These are phyloP conservation scores for Chalcis sispes DNA, from an alignment of 2,888 invertebrate genomes.

Conservation along the genomic window DNA sequence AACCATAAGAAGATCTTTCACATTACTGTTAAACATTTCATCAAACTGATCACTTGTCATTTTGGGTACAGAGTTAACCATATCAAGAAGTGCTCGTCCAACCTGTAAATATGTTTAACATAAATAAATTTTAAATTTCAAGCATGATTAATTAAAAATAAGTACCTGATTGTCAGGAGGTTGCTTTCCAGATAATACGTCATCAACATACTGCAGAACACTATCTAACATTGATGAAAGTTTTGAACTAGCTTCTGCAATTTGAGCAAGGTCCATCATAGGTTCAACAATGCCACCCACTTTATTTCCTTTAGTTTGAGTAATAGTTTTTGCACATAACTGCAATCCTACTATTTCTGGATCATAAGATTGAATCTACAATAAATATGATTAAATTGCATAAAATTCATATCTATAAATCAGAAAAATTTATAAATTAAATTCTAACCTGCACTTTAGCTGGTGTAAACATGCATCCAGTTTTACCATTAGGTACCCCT, in stretches of 20 bases:
- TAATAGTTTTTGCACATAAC: constrained; percentile 88
- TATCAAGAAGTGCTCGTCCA: constrained; percentile 92
- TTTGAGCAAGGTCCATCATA: constrained; percentile 86
- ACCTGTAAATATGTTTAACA: constrained; percentile 72
- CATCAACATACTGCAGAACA: constrained; percentile 92
- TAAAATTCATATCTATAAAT: too few relatives aligned
- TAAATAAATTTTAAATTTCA: not conserved
- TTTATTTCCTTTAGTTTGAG: constrained; percentile 65
- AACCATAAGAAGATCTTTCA: constrained; percentile 98
- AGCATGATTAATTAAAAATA: not conserved
- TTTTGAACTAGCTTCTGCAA: constrained; percentile 89
- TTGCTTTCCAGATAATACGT: constrained; percentile 88
- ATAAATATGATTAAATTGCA: constrained; percentile 1
- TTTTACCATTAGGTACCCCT: constrained; percentile 95
- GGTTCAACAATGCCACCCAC: constrained; percentile 81
- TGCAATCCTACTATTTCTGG: constrained; percentile 92
- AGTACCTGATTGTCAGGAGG: constrained; percentile 83
- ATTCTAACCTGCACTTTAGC: constrained; percentile 85
- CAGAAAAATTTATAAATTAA: constrained; percentile 24
- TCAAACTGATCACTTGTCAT: constrained; percentile 94
- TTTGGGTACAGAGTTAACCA: constrained; percentile 94
- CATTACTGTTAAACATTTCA: constrained; percentile 95
- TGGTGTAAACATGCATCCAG: constrained; percentile 97
- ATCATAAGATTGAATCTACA: constrained; percentile 88
- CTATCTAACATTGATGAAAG: constrained; percentile 87